Base-by-base conservation (phyloP, 2,797 vertebrate genomes). In the Hydrolagus colliei region DNA sequence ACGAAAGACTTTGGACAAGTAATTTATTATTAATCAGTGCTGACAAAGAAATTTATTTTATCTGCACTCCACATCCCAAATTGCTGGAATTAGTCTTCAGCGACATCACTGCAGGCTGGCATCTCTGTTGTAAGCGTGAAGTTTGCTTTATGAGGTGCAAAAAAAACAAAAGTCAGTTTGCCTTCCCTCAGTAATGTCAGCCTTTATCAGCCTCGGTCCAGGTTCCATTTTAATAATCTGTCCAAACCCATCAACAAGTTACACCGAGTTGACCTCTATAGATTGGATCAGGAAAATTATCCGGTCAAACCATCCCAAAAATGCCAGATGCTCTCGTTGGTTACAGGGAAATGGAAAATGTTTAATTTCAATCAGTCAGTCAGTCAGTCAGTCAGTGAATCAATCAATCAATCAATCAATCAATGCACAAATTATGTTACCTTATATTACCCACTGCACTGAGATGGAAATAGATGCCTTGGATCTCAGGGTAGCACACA, bases 21-120 rank as follows among this genome's bases (percentile, higher is more conserved):
- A 68, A 67, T 82, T 82, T 84, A 84, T 84, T 84, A 71, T 84
- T 84, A 84, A 84, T 84, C 79, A 84, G 32, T 84, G 32, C 79
- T 41, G 79, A 71, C 65, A 84, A 84, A 84, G 18, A 84, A 68
- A 68, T 35, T 14, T 84, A 27, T 52, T 71, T 84, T 35, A 71
- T 84, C 65, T 5, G 62, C 65, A 27, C 79, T 71, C 65, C 52
- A 71, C 63, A 84, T 84, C 79, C 32, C 4, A 68, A 67, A 71
- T 71, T 84, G 79, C 65, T 41, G 32, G 79, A 84, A 20, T 84
- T 41, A 68, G 32, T 84, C 9, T 68, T 84, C 65, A 68, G 27
- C 27, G 27, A 35, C 32, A 41, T 52, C 68, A 27, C 27, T 27
- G 35, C 63, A 71, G 63, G 41, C 79, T 84, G 32, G 16, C 65